phyloP scores from a whole-genome alignment of 2,113 vertebrate species.

The Burhinus oedicnemus region DNA sequence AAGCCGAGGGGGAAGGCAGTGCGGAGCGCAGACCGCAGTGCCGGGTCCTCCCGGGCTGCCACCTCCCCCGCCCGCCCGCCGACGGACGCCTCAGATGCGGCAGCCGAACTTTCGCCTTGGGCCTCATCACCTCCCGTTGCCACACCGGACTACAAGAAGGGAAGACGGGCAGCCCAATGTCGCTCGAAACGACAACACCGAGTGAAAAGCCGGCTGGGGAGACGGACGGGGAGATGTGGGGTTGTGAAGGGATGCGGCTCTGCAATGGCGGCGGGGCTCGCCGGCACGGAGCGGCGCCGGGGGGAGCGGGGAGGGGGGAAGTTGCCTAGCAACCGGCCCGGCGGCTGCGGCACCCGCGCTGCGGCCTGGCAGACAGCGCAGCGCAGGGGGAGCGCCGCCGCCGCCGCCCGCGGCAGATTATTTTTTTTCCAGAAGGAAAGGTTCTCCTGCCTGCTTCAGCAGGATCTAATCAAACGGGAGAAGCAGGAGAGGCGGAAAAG shows the following conservation, averaged over 20 bases:
- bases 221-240: not conserved
- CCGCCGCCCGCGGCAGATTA: not conserved
- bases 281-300: not conserved
- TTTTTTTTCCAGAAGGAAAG: not conserved
- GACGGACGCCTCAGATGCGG: not conserved
- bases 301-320: not conserved
- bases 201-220: not conserved
- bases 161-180: not conserved
- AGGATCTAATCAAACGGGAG: not conserved
- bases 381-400: not conserved
- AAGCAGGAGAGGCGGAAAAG: not conserved
- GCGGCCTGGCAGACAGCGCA: constrained; percentile 24
- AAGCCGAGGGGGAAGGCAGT: too few species aligned
- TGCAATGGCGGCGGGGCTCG: not conserved
- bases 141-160: not conserved
- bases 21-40: not conserved
- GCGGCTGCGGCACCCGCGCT: constrained; percentile 58
- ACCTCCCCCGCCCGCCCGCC: not conserved
- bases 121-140: not conserved
- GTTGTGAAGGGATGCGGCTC: not conserved
- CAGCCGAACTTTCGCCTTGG: too few species aligned
- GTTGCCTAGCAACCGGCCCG: constrained; percentile 64
- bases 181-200: not conserved
- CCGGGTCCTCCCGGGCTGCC: not conserved
- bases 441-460: not conserved